A percentile compares a stretch with the other conserved stretches of the same genome.
phyloP scores from a whole-genome alignment of 2,797 vertebrate genomes.

The Clarias fuscus region DNA sequence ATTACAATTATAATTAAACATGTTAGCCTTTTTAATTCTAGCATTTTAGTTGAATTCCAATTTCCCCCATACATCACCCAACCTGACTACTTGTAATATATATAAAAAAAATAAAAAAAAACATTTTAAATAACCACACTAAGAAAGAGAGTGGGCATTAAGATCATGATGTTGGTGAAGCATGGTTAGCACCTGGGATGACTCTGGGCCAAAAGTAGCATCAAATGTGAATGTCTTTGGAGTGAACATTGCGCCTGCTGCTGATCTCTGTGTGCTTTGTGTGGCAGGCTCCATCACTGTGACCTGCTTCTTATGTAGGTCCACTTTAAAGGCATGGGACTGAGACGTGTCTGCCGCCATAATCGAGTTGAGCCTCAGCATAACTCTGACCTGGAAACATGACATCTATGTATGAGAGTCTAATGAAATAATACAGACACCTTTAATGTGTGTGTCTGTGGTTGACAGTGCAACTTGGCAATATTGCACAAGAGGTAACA shows the following conservation, averaged over 20 bases:
- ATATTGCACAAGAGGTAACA: neutral
- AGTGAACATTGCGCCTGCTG: constrained; percentile 71
- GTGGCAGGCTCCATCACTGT: constrained; percentile 81
- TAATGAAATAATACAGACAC: neutral
- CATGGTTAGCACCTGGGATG: constrained; percentile 83
- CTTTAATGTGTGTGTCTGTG: neutral
- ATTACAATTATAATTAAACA: too few species aligned
- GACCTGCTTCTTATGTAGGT: constrained; percentile 89
- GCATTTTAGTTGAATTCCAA: too few species aligned
- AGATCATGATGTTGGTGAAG: constrained; percentile 14
- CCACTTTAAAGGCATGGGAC: constrained; percentile 86
- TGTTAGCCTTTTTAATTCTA: too few species aligned
- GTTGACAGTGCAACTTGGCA: neutral
- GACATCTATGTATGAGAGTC: neutral
- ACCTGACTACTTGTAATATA: neutral
- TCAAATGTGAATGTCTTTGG: constrained; percentile 94
- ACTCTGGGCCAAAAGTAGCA: constrained; percentile 86
- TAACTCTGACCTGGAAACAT: constrained; percentile 86
- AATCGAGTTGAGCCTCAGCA: constrained; percentile 85
- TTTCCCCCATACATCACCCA: neutral
- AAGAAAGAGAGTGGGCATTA: neutral
- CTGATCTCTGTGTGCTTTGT: constrained; percentile 74
- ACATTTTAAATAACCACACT: neutral
- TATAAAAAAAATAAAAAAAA: neutral
- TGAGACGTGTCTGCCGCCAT: constrained; percentile 76